These are phyloP conservation scores for Amphiprion clarkii DNA, from an alignment of 2,797 vertebrate genomes.

Conservation along the genomic window DNA sequence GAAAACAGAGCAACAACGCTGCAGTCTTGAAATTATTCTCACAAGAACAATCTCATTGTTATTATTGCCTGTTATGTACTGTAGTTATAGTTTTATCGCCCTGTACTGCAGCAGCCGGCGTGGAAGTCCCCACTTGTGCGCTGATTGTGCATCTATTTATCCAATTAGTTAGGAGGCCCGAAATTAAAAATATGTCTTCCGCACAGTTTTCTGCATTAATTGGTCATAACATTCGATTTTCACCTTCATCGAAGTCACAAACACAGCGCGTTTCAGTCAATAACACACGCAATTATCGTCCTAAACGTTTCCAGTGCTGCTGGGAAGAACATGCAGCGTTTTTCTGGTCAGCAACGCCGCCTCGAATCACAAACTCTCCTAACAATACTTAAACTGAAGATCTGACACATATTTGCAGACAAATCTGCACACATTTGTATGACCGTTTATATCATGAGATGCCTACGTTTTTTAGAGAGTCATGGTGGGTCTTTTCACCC, in stretches of 20 bases:
- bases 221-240: background rate
- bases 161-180: slow-evolving; percentile 32
- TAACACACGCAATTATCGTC: background rate
- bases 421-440: too few relatives aligned
- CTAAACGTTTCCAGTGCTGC: background rate
- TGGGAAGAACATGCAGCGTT: too few relatives aligned
- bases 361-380: too few relatives aligned
- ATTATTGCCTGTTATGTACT: slow-evolving; percentile 31
- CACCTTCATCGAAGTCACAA: background rate
- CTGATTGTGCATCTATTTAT: slow-evolving; percentile 43
- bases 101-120: background rate
- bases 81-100: slow-evolving; percentile 26
- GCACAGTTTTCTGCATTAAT: background rate
- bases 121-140: slow-evolving; percentile 18
- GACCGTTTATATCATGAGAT: too few relatives aligned
- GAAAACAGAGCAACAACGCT: slow-evolving; percentile 26
- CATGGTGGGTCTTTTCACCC: too few relatives aligned
- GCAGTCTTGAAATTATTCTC: slow-evolving; percentile 31
- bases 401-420: too few relatives aligned
- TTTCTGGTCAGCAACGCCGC: too few relatives aligned
- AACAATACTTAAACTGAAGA: too few relatives aligned
- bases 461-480: too few relatives aligned
- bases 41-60: slow-evolving; percentile 30
- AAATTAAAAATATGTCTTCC: slow-evolving; percentile 45
- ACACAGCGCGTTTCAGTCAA: background rate